Percentiles rank a stretch among this genome's conserved stretches.
These are phyloP conservation scores for Lysandra coridon DNA, from an alignment of 2,888 invertebrate species.

Conservation along the genomic window DNA sequence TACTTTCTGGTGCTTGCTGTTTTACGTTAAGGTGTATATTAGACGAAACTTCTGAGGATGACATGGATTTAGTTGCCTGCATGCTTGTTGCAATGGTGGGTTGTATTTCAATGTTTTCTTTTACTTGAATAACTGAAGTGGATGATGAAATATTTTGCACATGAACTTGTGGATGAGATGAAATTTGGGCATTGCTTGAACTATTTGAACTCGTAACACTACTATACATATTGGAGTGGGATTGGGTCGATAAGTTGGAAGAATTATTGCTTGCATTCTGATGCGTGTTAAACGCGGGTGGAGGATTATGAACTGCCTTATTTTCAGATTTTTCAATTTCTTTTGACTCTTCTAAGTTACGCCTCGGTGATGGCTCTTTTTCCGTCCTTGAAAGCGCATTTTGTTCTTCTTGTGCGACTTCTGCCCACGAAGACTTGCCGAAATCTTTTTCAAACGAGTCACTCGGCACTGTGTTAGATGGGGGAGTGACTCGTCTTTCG, in stretches of 20 bases:
- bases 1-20: constrained; percentile 51
- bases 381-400: constrained; percentile 51
- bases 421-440: constrained; percentile 73
- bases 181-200: background rate
- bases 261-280: constrained; percentile 20
- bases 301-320: constrained; percentile 39
- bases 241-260: background rate
- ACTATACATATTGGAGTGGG: constrained; percentile 20
- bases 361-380: constrained; percentile 51
- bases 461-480: constrained; percentile 61
- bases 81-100: constrained; percentile 50
- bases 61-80: constrained; percentile 44
- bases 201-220: background rate
- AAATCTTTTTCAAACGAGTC: constrained; percentile 75
- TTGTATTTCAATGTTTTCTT: constrained; percentile 38
- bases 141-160: constrained; percentile 39
- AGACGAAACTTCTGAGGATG: constrained; percentile 50
- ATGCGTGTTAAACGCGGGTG: constrained; percentile 41
- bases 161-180: constrained; percentile 36
- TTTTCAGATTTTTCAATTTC: constrained; percentile 50
- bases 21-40: constrained; percentile 54
- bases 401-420: constrained; percentile 68
- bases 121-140: constrained; percentile 38
- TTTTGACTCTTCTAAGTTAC: constrained; percentile 50
- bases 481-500: constrained; percentile 74